phyloP scores from a whole-genome alignment of 2,797 vertebrate species.

The Cuniculus paca region DNA sequence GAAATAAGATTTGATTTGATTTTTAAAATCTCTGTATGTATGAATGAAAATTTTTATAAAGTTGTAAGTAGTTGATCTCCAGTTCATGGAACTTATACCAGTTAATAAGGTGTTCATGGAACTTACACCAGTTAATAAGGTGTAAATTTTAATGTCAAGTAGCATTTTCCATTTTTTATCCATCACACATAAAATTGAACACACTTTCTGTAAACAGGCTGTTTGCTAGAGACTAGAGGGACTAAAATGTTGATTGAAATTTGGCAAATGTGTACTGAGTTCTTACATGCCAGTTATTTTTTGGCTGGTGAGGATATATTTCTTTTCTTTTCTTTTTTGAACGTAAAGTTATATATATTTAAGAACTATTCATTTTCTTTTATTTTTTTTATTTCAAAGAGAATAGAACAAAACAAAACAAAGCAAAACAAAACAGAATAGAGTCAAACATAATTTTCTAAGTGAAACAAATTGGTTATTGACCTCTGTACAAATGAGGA shows the following conservation, averaged over 20 bases:
- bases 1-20: slow-evolving; percentile 31
- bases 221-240: neutral
- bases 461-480: slow-evolving; percentile 49
- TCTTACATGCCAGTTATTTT: slow-evolving; percentile 5
- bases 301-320: slow-evolving; percentile 10
- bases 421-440: too few relatives aligned
- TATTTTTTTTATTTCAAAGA: too few relatives aligned
- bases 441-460: too few relatives aligned
- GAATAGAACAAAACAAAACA: too few relatives aligned
- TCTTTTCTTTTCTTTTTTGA: too few relatives aligned
- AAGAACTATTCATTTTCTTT: too few relatives aligned
- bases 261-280: neutral
- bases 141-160: slow-evolving; percentile 42
- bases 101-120: slow-evolving; percentile 50
- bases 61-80: neutral
- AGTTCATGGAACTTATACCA: neutral
- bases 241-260: neutral
- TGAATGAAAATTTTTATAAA: slow-evolving; percentile 42
- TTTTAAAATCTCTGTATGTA: slow-evolving; percentile 43
- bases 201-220: neutral
- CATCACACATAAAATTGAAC: slow-evolving; percentile 9
- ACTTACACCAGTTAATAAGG: slow-evolving; percentile 11
- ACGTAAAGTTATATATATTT: too few relatives aligned
- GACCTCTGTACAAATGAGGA: slow-evolving; percentile 53
- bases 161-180: slow-evolving; percentile 20